These are phyloP conservation scores for Hesperia comma DNA, from an alignment of 2,888 invertebrate genomes.

Conservation along the genomic window DNA sequence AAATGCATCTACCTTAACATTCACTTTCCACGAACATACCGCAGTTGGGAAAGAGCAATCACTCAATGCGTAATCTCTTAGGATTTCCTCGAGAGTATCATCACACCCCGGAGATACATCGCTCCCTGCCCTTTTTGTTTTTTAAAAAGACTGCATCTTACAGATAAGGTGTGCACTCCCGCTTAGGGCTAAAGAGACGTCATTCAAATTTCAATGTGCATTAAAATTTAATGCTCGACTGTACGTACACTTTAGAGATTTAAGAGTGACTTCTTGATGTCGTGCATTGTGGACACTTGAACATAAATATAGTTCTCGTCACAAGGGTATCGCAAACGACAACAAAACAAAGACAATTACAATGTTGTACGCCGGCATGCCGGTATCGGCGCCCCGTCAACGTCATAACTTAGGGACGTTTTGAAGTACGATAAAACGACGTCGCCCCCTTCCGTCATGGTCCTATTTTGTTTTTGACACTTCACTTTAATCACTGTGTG, in stretches of 20 bases:
- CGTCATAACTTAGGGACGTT: conserved; percentile 58
- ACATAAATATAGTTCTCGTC: conserved; percentile 15
- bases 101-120: conserved; percentile 61
- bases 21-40: conserved; percentile 67
- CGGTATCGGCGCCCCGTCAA: conserved; percentile 68
- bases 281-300: conserved; percentile 21
- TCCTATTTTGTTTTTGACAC: conserved; percentile 81
- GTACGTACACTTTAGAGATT: conserved; percentile 28
- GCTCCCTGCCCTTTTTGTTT: conserved; percentile 64
- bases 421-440: conserved; percentile 56
- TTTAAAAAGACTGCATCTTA: conserved; percentile 67
- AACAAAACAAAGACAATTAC: conserved; percentile 67
- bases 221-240: conserved; percentile 50
- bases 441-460: conserved; percentile 54
- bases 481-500: conserved; percentile 82
- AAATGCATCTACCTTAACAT: conserved; percentile 66
- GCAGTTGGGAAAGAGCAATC: conserved; percentile 79
- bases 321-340: conserved; percentile 39
- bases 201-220: conserved; percentile 51
- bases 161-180: conserved; percentile 67
- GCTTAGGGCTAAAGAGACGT: conserved; percentile 50
- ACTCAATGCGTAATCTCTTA: conserved; percentile 81
- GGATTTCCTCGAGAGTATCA: conserved; percentile 65
- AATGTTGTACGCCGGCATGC: conserved; percentile 60
- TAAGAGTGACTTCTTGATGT: neutral